These are phyloP conservation scores for Ischnura elegans DNA, from an alignment of 2,888 invertebrate genomes.

Conservation along the genomic window DNA sequence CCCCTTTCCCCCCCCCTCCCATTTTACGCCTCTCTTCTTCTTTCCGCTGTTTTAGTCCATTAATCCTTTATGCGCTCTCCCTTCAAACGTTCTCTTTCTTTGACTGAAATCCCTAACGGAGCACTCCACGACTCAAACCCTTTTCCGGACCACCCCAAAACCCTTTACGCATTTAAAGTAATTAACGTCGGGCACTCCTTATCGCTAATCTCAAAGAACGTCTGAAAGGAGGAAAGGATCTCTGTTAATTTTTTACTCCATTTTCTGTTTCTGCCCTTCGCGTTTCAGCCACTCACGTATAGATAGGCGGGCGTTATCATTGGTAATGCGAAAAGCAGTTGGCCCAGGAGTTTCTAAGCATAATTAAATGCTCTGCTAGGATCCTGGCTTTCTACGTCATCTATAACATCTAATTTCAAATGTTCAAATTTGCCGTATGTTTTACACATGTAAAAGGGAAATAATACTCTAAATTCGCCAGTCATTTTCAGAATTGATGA, in stretches of 20 bases:
- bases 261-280: not conserved
- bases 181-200: not conserved
- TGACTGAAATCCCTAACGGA: not conserved
- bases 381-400: not conserved
- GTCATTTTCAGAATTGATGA: not conserved
- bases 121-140: not conserved
- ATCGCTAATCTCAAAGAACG: slow-evolving; percentile 1
- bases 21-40: not conserved
- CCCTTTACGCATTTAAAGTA: not conserved
- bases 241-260: not conserved
- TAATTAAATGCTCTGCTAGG: not conserved
- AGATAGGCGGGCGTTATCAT: not conserved
- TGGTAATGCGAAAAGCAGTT: not conserved
- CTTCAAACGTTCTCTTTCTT: not conserved
- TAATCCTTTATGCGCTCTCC: not conserved
- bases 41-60: not conserved
- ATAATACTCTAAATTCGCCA: not conserved
- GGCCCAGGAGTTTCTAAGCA: not conserved
- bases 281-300: not conserved
- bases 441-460: not conserved
- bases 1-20: not conserved
- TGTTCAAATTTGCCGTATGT: not conserved
- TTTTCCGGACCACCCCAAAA: not conserved
- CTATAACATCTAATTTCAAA: not conserved
- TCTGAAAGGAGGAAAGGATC: not conserved